Conservation (phyloP, 2,113 vertebrate genomes). For the Oreotrochilus melanogaster region DNA sequence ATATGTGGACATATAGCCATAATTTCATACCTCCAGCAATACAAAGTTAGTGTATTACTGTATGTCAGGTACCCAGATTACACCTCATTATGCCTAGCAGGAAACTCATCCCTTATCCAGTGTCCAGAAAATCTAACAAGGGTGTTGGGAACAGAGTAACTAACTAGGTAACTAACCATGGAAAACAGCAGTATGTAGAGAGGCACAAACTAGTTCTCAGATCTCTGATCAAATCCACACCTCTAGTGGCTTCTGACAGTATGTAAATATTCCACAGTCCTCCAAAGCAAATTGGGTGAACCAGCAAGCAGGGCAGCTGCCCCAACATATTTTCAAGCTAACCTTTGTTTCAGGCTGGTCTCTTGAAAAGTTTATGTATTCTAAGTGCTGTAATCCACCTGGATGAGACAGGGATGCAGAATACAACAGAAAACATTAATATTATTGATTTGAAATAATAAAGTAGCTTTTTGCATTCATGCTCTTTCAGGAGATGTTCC, state of each 20-base stretch:
- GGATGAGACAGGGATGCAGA: not conserved
- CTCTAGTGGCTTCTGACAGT: not conserved
- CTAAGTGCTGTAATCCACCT: not conserved
- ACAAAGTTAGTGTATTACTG: not conserved
- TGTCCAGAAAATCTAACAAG: not conserved
- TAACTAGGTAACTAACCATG: not conserved
- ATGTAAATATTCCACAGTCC: not conserved
- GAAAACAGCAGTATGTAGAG: not conserved
- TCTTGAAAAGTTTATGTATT: not conserved
- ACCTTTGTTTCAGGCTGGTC: not conserved
- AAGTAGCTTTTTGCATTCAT: slow-evolving; percentile 17
- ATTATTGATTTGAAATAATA: slow-evolving; percentile 45
- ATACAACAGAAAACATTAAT: not conserved
- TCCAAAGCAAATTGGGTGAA: not conserved
- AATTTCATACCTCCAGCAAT: not conserved
- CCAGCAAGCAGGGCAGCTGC: not conserved
- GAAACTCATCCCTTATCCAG: not conserved
- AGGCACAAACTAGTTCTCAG: accelerated
- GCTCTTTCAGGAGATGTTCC: slow-evolving; percentile 17
- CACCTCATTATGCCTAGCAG: not conserved
- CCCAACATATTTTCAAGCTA: not conserved
- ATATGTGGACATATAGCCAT: not conserved
- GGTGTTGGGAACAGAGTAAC: not conserved
- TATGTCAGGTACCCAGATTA: not conserved
- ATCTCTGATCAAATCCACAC: not conserved